Base-by-base conservation (phyloP, 2,888 invertebrate species). In the Auanema sp. region DNA sequence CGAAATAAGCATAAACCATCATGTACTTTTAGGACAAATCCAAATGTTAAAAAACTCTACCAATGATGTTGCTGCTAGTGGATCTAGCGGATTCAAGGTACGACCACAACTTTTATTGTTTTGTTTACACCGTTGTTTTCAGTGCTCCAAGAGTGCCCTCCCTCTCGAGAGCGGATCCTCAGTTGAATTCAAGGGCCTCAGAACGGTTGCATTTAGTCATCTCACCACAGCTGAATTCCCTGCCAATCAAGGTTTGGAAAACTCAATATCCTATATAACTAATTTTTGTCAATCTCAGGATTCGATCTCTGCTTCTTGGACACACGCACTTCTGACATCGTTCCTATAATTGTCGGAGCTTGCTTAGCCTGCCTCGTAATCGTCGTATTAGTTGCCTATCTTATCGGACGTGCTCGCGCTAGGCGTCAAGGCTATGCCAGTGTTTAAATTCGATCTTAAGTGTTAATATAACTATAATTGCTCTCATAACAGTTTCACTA, bases 301-400 rank as follows among this genome's bases (percentile, higher is more conserved):
- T 80, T 68, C 68, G 77, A 83, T 58, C 66, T 72, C 49, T 83
- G 83, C 72, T 60, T 60, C 41, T 57, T 70, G 41, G 83, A 83
- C 66, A 54, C 71, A 44, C 69, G 71, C 52, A 83, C 83, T 42
- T 77, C 76, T 18, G 96, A 96, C 86, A 89, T 93, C 69, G 95
- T 98, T 64, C 97, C 97, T 24, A 95, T 98, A 84, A 93, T 92
- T 23, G 97, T 98, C 68, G 98, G 97, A 16, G 92, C 92, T 84
- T 92, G 92, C 57, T 88, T 98, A 64, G 92, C 91, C 69, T 91
- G 89, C 57, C 88, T 96, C 64, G 93, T 97, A 71, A 87, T 94
- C 66, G 89, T 95, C 72, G 93, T 98, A 58, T 89, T 98, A 75
- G 89, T 91, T 76, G 93, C 92, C 51, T 98, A 97, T 87, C 88